Evolutionary conservation across 2,797 vertebrate genomes (phyloP).

Genomic region (Mionectes olivaceus): DNA sequence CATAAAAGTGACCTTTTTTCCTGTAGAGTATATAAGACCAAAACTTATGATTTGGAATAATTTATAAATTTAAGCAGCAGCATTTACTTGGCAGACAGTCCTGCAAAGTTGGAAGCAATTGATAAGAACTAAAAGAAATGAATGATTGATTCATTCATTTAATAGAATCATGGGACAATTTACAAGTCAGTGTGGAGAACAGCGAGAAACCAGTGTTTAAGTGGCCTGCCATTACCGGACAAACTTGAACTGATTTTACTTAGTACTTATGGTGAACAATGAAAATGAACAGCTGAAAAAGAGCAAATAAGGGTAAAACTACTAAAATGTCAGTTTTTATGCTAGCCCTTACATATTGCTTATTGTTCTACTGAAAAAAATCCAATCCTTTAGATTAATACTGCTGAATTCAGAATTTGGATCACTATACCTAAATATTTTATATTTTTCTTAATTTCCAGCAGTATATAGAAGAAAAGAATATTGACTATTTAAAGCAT

Average conservation of each 20-base stretch:
- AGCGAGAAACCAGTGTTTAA: neutral
- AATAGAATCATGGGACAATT: neutral
- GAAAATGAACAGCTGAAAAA: neutral
- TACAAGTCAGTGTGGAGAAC: neutral
- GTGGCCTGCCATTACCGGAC: neutral
- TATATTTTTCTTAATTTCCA: neutral
- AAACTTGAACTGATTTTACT: neutral
- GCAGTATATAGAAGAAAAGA: neutral
- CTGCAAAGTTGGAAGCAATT: neutral
- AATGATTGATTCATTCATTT: slow-evolving; percentile 20
- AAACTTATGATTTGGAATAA: neutral
- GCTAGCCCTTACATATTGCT: neutral
- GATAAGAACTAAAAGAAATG: neutral
- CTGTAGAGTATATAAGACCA: neutral
- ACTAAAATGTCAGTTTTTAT: neutral
- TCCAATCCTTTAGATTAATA: fast-evolving
- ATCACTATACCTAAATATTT: neutral
- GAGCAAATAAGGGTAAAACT: neutral
- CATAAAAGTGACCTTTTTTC: neutral
- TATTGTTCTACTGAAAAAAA: neutral
- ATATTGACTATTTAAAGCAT: neutral
- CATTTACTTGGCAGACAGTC: neutral
- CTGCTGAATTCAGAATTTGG: neutral
- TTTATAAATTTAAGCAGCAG: neutral
- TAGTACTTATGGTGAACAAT: neutral